Evolutionary conservation across 2,797 vertebrate species (phyloP), one percentile per base, ranked within the genome.

Genomic region (Eospalax fontanierii): DNA sequence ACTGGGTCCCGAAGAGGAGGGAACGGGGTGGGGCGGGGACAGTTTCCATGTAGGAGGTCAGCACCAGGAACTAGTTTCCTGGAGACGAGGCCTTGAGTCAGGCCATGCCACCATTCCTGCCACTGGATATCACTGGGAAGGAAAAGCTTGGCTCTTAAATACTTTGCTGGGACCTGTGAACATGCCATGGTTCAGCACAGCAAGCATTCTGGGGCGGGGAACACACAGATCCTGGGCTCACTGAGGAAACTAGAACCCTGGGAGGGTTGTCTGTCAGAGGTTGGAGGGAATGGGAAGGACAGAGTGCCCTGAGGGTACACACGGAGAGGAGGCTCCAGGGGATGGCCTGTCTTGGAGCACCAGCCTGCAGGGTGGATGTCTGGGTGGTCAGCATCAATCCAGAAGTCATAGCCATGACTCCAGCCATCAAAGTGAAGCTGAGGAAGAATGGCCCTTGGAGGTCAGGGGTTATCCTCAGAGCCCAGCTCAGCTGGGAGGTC

Each of bases 341-440:
- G 99, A 97, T 99, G 99, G 90, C 99, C 99, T 0, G 99, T 99
- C 93, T 98, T 99, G 89, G 99, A 99, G 97, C 99, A 99, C 99
- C 99, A 99, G 98, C 99, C 99, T 0, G 98, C 99, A 0, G 99
- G 99, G 91, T 99, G 99, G 97, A 99, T 98, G 97, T 99, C 99
- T 0, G 99, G 99, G 95, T 99, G 99, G 98, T 99, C 99, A 0
- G 99, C 99, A 81, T 99, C 99, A 92, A 99, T 99, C 99, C 99
- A 99, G 98, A 99, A 99, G 93, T 99, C 99, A 84, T 99, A 99
- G 89, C 99, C 96, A 0, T 99, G 99, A 98, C 99, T 99, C 99
- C 99, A 99, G 96, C 99, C 99, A 1, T 99, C 99, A 97, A 99
- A 99, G 98, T 99, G 99, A 94, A 99, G 98, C 99, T 99, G 98